phyloP scores from a whole-genome alignment of 1,140 invertebrate species.

The Battus philenor region DNA sequence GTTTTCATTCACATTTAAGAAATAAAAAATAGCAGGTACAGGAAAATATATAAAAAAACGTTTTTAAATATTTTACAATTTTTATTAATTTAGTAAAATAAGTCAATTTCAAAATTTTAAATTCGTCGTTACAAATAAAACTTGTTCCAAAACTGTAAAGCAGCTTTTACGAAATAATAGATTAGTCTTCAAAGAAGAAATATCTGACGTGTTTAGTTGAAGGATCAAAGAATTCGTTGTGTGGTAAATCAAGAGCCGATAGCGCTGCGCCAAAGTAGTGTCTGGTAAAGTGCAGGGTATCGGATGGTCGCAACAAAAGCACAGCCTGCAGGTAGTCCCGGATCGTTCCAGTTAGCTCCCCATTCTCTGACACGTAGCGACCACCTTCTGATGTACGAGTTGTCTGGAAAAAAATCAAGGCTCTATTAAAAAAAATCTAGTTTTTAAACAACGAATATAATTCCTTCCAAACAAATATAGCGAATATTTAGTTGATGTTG shows the following conservation, averaged over 20 bases:
- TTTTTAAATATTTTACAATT: too few species aligned
- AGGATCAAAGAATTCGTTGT: slow-evolving; percentile 68
- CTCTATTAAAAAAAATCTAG: background rate
- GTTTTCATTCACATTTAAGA: too few species aligned
- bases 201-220: slow-evolving; percentile 55
- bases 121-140: too few species aligned
- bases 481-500: too few species aligned
- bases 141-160: too few species aligned
- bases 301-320: slow-evolving; percentile 76
- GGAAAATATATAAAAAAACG: too few species aligned
- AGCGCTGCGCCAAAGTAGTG: slow-evolving; percentile 77
- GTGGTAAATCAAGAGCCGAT: slow-evolving; percentile 62
- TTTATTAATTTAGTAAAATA: too few species aligned
- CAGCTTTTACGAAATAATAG: too few species aligned
- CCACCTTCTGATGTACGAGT: slow-evolving; percentile 64
- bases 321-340: slow-evolving; percentile 78
- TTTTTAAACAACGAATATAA: background rate
- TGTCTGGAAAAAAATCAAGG: slow-evolving; percentile 36
- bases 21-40: too few species aligned
- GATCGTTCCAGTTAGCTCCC: slow-evolving; percentile 75
- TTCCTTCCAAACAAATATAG: slow-evolving; percentile 1
- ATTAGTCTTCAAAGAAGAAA: slow-evolving; percentile 59
- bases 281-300: slow-evolving; percentile 77
- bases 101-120: too few species aligned
- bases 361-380: slow-evolving; percentile 76